Base-by-base conservation (phyloP, 2,113 vertebrate genomes). In the Tylochromis polylepis region DNA sequence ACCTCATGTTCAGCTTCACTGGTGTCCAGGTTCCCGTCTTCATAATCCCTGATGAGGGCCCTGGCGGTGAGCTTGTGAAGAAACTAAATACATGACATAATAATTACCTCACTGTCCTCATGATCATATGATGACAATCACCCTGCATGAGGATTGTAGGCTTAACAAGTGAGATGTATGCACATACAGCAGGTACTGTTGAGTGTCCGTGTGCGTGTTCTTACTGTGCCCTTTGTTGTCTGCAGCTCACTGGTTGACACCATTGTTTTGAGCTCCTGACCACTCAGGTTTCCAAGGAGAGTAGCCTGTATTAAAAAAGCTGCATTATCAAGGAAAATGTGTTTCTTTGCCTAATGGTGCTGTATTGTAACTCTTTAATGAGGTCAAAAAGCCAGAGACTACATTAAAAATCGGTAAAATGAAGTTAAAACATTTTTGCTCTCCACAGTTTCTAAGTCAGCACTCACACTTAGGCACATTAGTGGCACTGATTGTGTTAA, bases 221-320 rank as follows among this genome's bases (percentile, higher is more conserved):
- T 95, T 95, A 98, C 98, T 7, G 96, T 98, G 93, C 98, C 98
- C 14, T 91, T 97, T 11, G 96, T 97, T 93, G 97, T 98, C 95
- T 98, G 97, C 82, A 98, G 95, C 84, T 97, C 97, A 29, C 96
- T 97, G 82, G 98, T 98, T 8, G 97, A 98, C 62, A 98, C 97
- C 96, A 98, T 94, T 2, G 97, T 96, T 38, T 95, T 79, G 6
- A 97, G 93, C 88, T 98, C 96, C 86, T 96, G 88, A 22, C 97
- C 94, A 79, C 96, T 94, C 87, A 98, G 89, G 81, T 97, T 81
- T 36, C 96, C 97, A 49, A 87, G 89, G 11, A 99, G 96, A 16
- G 95, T 97, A 79, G 98, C 98, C 98, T 98, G 84, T 20, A 10
- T 6, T 11, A 55, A 12, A 0, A n/a, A 3, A 11, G 38, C 11